phyloP scores from a whole-genome alignment of 2,888 invertebrate species.

The Smittia sp. region DNA sequence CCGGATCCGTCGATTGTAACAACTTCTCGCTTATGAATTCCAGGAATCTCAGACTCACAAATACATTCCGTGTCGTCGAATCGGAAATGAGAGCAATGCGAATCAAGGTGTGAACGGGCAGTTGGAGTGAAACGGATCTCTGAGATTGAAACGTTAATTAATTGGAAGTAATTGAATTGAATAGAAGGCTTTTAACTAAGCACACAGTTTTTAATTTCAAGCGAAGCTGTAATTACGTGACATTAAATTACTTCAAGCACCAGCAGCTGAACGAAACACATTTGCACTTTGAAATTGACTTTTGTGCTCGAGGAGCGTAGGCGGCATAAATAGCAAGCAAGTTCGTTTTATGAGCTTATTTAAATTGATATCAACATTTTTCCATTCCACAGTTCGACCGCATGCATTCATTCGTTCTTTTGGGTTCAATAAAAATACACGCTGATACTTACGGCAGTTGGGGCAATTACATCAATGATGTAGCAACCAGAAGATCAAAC shows the following conservation, averaged over 20 bases:
- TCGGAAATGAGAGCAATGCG: not conserved
- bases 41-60: not conserved
- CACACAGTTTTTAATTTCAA: not conserved
- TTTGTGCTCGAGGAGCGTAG: not conserved
- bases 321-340: not conserved
- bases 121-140: not conserved
- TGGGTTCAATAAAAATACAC: not conserved
- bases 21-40: not conserved
- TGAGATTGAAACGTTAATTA: slow-evolving; percentile 29
- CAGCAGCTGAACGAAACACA: slow-evolving; percentile 4
- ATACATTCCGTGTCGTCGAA: not conserved
- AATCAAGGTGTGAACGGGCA: not conserved
- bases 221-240: slow-evolving; percentile 4
- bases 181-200: slow-evolving; percentile 1
- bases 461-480: not conserved
- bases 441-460: not conserved
- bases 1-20: not conserved
- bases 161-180: slow-evolving; percentile 9
- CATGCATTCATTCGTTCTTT: not conserved
- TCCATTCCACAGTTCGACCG: not conserved
- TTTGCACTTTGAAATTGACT: slow-evolving; percentile 4
- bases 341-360: not conserved
- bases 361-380: slow-evolving; percentile 16
- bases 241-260: not conserved
- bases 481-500: too few relatives aligned